Base-by-base conservation (phyloP, 2,113 vertebrate species). In the Sphaerodactylus townsendi region DNA sequence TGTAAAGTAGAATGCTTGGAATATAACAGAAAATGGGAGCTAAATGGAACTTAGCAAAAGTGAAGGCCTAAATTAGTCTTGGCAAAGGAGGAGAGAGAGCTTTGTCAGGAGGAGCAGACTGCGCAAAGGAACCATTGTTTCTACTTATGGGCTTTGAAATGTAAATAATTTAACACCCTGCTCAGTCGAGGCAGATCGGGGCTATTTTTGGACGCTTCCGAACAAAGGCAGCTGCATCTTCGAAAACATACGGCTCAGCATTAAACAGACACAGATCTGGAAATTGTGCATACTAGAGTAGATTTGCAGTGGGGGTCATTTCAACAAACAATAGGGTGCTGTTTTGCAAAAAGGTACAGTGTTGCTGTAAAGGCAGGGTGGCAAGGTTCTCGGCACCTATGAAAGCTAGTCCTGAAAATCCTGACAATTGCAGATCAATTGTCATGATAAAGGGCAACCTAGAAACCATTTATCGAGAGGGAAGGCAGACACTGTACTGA, bases 151-250 rank as follows among this genome's bases (percentile, higher is more conserved):
- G 89, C 85, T 93, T 92, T 94, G 93, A 96, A 96, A 95, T 94
- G 92, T 94, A 94, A 96, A 95, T 94, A 94, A 89, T 94, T 94
- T 94, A 95, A 91, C 89, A 95, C 86, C 86, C 89, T 85, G 85
- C 86, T 87, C 93, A 77, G 88, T 84, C 73, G 78, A 93, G 88
- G 84, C 88, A 91, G 92, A 91, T 92, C 82, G 89, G n/a, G 75
- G 87, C 91, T 95, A 93, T 95, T 94, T 94, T 87, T 71, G 86
- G 89, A 89, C 89, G 87, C 66, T 90, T 94, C 88, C 90, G 86
- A 94, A 93, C 89, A 93, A 94, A 90, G 90, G 90, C 92, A 96
- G 90, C 92, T 94, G 93, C 94, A 86, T 90, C 81, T 93, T 94
- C 85, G 75, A 75, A 95, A 95, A 90, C 77, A 93, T 78, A 93